Evolutionary conservation across 2,888 invertebrate species (phyloP), one percentile per base, ranked within the genome.

Genomic region (Villa cingulata): DNA sequence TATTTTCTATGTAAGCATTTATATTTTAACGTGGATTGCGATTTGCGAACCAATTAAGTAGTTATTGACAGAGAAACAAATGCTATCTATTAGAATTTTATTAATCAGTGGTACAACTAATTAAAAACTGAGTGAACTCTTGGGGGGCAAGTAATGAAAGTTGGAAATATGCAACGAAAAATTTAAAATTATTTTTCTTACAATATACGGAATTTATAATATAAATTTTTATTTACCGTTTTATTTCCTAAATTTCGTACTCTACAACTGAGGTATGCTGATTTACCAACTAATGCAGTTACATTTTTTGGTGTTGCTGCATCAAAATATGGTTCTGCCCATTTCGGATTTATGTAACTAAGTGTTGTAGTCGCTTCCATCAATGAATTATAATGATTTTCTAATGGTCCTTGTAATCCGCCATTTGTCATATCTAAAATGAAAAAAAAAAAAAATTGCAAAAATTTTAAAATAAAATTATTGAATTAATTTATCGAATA

Each of bases 261-360:
- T 51, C 66, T 63, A 58, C 69, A 70, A 55, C 65, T 67, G 48
- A 70, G 59, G 59, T 68, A 70, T 48, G 70, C 69, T 29, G 70
- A 82, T 70, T 85, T 85, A 59, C 85, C 85, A 54, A 85, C 83
- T 37, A 85, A 76, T 27, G 85, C 85, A 37, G 85, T 86, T 54
- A 86, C 82, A 72, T 86, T 85, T 51, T 80, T 73, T 41, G 84
- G 82, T 45, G 83, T 83, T 57, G 77, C 75, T 48, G 78, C 75
- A 72, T 85, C 85, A 69, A 85, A 84, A 58, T 81, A 79, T 10
- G 85, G 84, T 60, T 80, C 75, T 55, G 66, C 60, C 68, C 68
- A 68, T 56, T 64, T 65, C 41, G 67, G 65, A 56, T 62, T 64
- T 29, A 61, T 61, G 48, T 67, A 66, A 49, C 60, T 61, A 51